Evolutionary conservation across 35 echinoderm and acorn worm genomes (phyloP).

Genomic region (Heliocidaris erythrogramma): DNA sequence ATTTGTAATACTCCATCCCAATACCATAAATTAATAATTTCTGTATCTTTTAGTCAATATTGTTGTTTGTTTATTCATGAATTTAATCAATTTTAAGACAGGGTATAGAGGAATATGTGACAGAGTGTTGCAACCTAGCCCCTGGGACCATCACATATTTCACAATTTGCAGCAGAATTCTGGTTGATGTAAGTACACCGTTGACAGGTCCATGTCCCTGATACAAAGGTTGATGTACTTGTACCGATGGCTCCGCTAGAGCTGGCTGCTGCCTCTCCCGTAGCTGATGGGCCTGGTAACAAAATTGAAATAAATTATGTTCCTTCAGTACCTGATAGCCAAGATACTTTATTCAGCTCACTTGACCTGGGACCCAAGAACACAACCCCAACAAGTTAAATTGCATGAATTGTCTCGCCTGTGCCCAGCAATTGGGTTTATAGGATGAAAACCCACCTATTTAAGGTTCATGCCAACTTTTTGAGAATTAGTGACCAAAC

Average conservation of each 20-base stretch:
- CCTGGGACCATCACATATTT: constrained; percentile 85
- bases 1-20: neutral
- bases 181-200: constrained; percentile 90
- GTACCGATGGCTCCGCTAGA: neutral
- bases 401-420: neutral
- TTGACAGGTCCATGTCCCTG: constrained; percentile 80
- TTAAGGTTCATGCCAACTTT: no score
- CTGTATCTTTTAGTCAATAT: neutral
- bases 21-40: neutral
- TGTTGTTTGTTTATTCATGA: neutral
- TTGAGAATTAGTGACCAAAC: no score
- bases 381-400: neutral
- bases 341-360: neutral
- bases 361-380: neutral
- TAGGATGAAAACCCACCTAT: neutral
- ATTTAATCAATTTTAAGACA: neutral
- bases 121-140: neutral
- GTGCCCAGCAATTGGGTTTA: neutral
- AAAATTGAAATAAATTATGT: neutral
- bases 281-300: constrained; percentile 10
- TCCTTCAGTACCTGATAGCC: neutral
- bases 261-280: neutral
- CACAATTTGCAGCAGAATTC: constrained; percentile 64
- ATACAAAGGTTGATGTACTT: neutral
- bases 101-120: neutral